Evolutionary conservation across 37 sponge, comb jelly and placozoan genomes (phyloP), one percentile per base, ranked within the genome.

Genomic region (Aplysina aerophoba): DNA sequence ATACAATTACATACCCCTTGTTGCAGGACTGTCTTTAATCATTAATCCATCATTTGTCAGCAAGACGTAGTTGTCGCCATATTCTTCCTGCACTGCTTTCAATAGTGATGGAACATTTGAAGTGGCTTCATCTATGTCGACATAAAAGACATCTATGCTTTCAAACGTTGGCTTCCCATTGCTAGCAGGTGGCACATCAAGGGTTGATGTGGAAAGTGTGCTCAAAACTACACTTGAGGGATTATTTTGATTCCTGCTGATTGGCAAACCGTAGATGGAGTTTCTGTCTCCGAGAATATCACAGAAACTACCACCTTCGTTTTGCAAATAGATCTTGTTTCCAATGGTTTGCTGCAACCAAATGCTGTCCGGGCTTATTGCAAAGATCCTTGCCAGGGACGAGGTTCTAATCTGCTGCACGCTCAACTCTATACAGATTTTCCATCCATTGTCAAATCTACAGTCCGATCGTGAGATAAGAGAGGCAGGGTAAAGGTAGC

Each of bases 341-440:
- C 81, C 81, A 25, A 80, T 15, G 21, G 50, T 34, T 27, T 80
- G 57, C 27, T 58, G 31, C 33, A 80, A 59, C 81, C 81, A 80
- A 3, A 80, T 27, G 31, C 57, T 80, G 28, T 56, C 28, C 0
- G 81, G 81, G 1, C 25, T 57, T 30, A 80, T 21, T 39, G 31
- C 0, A 24, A 75, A 20, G 24, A 63, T 28, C 24, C 27, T 28
- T 63, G 27, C 27, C 5, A 63, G 24, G 64, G 64, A 63, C 4
- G 27, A 28, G 27, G 27, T 63, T 12, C 5, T 63, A n/a, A 63
- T 63, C 27, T 63, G 27, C 27, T 44, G 50, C 3, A 44, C 50
- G 50, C 8, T 44, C 50, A 44, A 11, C 8, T 44, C 50, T 44
- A n/a, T n/a, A 44, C 50, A 3, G 8, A 11, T 44, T 8, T 44